phyloP scores from a whole-genome alignment of 2,113 vertebrate genomes.

The Riparia riparia region DNA sequence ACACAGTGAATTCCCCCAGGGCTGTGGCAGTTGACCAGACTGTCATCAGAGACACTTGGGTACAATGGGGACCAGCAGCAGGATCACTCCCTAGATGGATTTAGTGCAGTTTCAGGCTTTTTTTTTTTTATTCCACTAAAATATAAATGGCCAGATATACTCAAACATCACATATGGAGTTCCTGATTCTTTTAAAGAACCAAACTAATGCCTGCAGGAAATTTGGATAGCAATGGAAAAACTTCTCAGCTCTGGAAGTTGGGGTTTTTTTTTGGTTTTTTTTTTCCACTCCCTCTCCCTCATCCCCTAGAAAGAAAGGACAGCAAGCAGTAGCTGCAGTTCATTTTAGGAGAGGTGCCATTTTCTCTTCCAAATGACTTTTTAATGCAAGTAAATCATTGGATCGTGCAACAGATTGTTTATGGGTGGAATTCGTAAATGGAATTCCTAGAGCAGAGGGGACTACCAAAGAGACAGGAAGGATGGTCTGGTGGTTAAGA shows the following conservation, averaged over 20 bases:
- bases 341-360: neutral
- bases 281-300: neutral
- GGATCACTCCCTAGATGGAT: neutral
- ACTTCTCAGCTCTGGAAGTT: neutral
- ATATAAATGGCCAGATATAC: neutral
- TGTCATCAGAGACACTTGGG: neutral
- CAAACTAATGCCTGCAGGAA: neutral
- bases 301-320: neutral
- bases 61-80: neutral
- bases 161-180: neutral
- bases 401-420: neutral
- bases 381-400: neutral
- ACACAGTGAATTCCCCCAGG: neutral
- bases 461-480: conserved; percentile 60
- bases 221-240: neutral
- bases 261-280: fast-evolving
- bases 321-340: neutral
- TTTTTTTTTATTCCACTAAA: neutral
- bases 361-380: neutral
- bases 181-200: neutral
- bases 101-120: neutral
- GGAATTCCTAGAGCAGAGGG: conserved; percentile 56
- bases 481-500: conserved; percentile 58
- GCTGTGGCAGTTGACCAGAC: neutral
- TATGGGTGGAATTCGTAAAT: conserved; percentile 4